These are phyloP conservation scores for Isaurus tuberculatus DNA, from an alignment of 92 coral and sea anemone species.

Conservation along the genomic window DNA sequence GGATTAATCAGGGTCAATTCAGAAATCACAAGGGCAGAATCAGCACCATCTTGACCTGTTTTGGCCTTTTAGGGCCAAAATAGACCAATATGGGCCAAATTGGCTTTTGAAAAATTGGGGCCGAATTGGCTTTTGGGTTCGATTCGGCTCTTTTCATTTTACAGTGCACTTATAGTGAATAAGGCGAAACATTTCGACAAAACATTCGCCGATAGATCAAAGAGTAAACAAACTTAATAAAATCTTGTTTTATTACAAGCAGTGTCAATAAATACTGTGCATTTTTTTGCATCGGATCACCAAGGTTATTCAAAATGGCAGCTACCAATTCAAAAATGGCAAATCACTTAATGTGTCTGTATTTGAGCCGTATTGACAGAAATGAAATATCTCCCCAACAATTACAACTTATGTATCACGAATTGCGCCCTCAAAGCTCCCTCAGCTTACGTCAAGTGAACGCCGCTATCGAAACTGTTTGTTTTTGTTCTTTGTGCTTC, in stretches of 20 bases:
- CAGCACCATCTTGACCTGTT: too few species aligned
- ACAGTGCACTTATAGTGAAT: too few species aligned
- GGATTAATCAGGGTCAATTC: too few species aligned
- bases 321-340: not conserved
- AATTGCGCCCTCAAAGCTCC: conserved; percentile 62
- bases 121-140: too few species aligned
- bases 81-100: too few species aligned
- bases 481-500: conserved; percentile 63
- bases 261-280: not conserved
- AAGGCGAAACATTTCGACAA: too few species aligned
- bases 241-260: not conserved
- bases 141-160: too few species aligned
- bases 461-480: conserved; percentile 60
- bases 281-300: not conserved
- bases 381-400: conserved; percentile 34
- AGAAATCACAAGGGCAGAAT: too few species aligned
- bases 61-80: too few species aligned
- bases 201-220: not conserved
- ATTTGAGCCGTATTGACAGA: conserved; percentile 28
- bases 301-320: not conserved
- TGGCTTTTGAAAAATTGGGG: too few species aligned
- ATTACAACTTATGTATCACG: conserved; percentile 55
- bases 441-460: conserved; percentile 58
- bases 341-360: not conserved
- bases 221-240: not conserved